phyloP scores from a whole-genome alignment of 2,888 invertebrate species.

The Atethmia centrago region DNA sequence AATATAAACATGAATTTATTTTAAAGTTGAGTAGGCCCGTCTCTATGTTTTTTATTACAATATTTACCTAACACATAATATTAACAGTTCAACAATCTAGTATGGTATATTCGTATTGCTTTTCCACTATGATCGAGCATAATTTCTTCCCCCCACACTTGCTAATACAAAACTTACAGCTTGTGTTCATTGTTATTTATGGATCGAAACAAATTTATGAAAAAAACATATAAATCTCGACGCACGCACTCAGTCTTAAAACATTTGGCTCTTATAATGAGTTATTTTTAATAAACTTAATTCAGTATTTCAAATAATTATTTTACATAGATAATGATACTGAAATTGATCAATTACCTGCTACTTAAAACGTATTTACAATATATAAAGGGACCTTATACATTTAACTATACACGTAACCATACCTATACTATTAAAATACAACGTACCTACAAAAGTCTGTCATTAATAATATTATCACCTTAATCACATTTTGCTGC shows the following conservation, averaged over 20 bases:
- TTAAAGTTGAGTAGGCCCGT: conserved; percentile 81
- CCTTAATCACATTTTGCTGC: conserved; percentile 83
- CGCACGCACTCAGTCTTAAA: conserved; percentile 89
- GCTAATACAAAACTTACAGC: conserved; percentile 50
- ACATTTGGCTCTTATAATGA: conserved; percentile 89
- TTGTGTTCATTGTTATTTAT: conserved; percentile 44
- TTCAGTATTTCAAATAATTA: conserved; percentile 63
- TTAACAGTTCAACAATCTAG: conserved; percentile 60
- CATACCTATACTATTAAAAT: conserved; percentile 76
- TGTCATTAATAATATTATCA: conserved; percentile 81
- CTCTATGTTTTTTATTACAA: conserved; percentile 72
- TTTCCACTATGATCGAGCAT: conserved; percentile 52
- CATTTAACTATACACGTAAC: conserved; percentile 71
- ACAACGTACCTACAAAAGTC: conserved; percentile 76
- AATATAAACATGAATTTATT: conserved; percentile 84
- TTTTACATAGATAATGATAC: conserved; percentile 70
- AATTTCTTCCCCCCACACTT: conserved; percentile 31
- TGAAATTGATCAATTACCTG: conserved; percentile 71
- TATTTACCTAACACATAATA: conserved; percentile 64
- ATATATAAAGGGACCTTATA: conserved; percentile 71
- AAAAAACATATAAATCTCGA: conserved; percentile 72
- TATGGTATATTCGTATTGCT: conserved; percentile 59
- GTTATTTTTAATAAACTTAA: conserved; percentile 79
- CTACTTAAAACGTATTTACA: conserved; percentile 78
- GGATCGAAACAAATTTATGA: conserved; percentile 50